Conservation (phyloP, 2,113 vertebrate species). For the Osmerus mordax region DNA sequence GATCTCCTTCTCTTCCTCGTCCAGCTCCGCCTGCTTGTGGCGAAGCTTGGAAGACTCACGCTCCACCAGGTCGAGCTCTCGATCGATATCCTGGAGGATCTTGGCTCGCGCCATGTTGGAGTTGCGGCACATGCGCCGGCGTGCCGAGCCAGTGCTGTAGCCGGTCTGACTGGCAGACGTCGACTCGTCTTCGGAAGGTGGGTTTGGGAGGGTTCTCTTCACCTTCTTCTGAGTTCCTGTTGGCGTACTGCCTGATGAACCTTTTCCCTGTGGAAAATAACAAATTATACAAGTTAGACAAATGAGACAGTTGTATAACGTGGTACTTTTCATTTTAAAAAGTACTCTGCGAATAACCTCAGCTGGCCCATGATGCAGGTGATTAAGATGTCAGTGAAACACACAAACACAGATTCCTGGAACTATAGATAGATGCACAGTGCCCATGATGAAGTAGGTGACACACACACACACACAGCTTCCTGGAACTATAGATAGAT, state of each 20-base stretch:
- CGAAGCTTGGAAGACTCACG: constrained; percentile 96
- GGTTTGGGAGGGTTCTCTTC: constrained; percentile 94
- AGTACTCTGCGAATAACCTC: no score
- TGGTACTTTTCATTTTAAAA: no score
- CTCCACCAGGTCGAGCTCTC: constrained; percentile 93
- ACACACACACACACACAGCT: no score
- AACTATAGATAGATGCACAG: no score
- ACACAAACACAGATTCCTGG: no score
- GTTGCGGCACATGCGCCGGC: constrained; percentile 90
- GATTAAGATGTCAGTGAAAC: no score
- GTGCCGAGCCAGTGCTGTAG: constrained; percentile 82
- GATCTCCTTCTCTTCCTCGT: constrained; percentile 98
- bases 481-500: no score
- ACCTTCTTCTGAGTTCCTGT: constrained; percentile 94
- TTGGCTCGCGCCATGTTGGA: constrained; percentile 97
- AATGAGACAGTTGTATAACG: not conserved
- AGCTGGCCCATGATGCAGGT: no score
- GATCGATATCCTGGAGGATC: constrained; percentile 97
- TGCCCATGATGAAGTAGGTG: no score
- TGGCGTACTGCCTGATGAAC: constrained; percentile 75
- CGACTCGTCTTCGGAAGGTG: constrained; percentile 88
- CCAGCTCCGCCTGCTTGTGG: constrained; percentile 95
- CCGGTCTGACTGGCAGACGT: constrained; percentile 74
- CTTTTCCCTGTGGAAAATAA: constrained; percentile 75
- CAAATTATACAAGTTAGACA: not conserved